Base-by-base conservation (phyloP, 2,113 vertebrate species). In the Cephalopholis sonnerati region DNA sequence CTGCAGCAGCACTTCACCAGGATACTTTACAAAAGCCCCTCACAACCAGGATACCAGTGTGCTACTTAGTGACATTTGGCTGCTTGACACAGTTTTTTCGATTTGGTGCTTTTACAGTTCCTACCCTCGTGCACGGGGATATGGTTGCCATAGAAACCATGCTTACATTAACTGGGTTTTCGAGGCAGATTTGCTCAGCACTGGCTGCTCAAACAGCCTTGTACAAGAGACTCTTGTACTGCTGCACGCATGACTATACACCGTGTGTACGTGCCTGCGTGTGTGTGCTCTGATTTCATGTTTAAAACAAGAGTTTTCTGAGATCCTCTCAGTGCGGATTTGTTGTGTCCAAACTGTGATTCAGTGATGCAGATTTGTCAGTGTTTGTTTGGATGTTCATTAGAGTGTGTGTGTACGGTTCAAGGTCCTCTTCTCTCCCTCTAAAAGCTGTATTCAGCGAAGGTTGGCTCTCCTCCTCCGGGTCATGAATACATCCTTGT, bases 401-500 rank as follows among this genome's bases (percentile, higher is more conserved):
- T 73, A 54, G 74, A 81, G 57, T 46, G 64, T 70, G 61, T 79
- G 48, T 72, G 67, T 24, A 55, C 13, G 24, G 20, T 79, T 85
- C 44, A 87, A 59, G 54, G 57, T 83, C 65, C 44, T 67, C 70
- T 83, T 71, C 44, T 63, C 63, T 83, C 77, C 16, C 16, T 93
- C 83, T 91, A 67, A 90, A 29, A 83, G 92, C 71, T 74, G 90
- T 81, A 88, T 92, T 94, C 71, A 88, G 82, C 50, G 50, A 83
- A 89, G 85, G 67, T 89, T 92, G 93, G 87, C 90, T 90, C 58
- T 84, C 77, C 62, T 88, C 81, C 87, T 84, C 13, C n/a, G 66
- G 84, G 85, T 89, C 91, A 93, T 95, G 90, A 96, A 95, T 94
- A 74, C 90, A 64, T 80, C 90, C 89, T 93, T 95, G 92, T 94